phyloP scores from a whole-genome alignment of 2,888 invertebrate genomes.

The Cephus pygmeus region DNA sequence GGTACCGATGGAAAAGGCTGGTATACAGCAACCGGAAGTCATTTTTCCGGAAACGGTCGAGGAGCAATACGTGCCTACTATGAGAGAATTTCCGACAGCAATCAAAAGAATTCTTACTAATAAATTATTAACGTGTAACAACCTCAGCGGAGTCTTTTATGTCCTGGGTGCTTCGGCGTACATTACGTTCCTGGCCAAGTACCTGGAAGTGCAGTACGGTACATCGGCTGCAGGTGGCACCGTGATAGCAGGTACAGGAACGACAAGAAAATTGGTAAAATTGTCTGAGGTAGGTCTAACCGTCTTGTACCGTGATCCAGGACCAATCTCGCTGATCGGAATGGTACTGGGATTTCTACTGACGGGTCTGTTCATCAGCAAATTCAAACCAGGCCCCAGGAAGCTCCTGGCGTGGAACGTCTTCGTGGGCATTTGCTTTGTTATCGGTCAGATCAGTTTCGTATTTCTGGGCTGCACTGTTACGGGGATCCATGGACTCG shows the following conservation, averaged over 20 bases:
- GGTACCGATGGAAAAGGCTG: slow-evolving; percentile 30
- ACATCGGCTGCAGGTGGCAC: slow-evolving; percentile 75
- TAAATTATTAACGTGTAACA: slow-evolving; percentile 75
- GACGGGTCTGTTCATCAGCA: slow-evolving; percentile 73
- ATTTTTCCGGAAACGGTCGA: slow-evolving; percentile 18
- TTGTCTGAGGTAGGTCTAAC: background rate
- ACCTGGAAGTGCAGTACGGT: slow-evolving; percentile 80
- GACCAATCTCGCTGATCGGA: slow-evolving; percentile 71
- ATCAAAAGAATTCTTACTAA: slow-evolving; percentile 73
- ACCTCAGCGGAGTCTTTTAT: slow-evolving; percentile 74
- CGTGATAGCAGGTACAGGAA: slow-evolving; percentile 71
- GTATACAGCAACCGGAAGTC: background rate
- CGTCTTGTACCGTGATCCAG: slow-evolving; percentile 40
- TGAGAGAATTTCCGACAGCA: slow-evolving; percentile 70
- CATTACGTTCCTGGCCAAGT: slow-evolving; percentile 79
- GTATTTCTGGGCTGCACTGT: slow-evolving; percentile 70
- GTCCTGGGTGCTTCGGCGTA: slow-evolving; percentile 74
- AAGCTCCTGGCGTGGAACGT: slow-evolving; percentile 74
- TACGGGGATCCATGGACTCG: slow-evolving; percentile 59
- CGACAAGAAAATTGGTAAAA: background rate
- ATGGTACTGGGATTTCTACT: slow-evolving; percentile 72
- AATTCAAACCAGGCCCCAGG: slow-evolving; percentile 70
- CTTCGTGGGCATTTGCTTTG: slow-evolving; percentile 69
- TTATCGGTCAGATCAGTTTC: slow-evolving; percentile 69
- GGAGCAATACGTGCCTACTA: slow-evolving; percentile 45